Evolutionary conservation across 2,797 vertebrate species (phyloP).

Genomic region (Netta rufina): DNA sequence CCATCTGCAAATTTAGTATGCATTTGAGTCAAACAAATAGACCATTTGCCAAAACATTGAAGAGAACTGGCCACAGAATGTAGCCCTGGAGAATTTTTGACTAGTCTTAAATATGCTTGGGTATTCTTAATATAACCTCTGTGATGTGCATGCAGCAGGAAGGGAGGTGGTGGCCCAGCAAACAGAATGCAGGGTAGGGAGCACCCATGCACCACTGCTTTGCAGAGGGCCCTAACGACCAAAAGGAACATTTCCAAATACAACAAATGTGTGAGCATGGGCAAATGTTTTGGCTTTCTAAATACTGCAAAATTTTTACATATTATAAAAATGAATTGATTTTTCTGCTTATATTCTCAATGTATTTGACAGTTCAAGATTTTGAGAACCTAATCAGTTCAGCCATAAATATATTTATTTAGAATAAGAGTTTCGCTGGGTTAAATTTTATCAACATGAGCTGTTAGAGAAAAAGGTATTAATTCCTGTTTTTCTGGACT

Average conservation of each 20-base stretch:
- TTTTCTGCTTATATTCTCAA: not conserved
- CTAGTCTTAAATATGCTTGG: not conserved
- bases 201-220: fast-evolving
- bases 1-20: not conserved
- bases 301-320: not conserved
- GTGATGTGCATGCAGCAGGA: fast-evolving
- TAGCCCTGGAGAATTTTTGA: not conserved
- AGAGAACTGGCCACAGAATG: not conserved
- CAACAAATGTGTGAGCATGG: not conserved
- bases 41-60: not conserved
- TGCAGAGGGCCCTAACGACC: not conserved
- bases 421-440: not conserved
- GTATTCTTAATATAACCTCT: not conserved
- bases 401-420: not conserved
- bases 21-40: not conserved
- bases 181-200: not conserved
- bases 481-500: not conserved
- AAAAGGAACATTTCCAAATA: not conserved
- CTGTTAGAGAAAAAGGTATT: not conserved
- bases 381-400: not conserved
- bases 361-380: not conserved
- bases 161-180: not conserved
- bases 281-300: not conserved
- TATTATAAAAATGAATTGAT: not conserved
- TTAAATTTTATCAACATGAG: not conserved